Base-by-base conservation (phyloP, 2,797 vertebrate genomes). In the Sciurus carolinensis region DNA sequence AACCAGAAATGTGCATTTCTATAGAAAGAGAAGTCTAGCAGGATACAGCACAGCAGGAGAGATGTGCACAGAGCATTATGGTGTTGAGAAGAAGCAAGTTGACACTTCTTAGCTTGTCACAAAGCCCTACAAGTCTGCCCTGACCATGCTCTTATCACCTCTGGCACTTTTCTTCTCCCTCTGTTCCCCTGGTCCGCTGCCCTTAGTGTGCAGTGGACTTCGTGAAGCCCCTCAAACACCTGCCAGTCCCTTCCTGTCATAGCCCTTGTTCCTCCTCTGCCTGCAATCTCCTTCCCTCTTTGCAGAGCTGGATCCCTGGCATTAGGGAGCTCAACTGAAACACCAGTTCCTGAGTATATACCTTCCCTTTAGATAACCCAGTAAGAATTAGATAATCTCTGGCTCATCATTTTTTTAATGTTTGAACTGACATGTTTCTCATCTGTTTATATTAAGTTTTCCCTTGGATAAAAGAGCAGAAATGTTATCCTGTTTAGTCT, bases 361-460 rank as follows among this genome's bases (percentile, higher is more conserved):
- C 26, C 18, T 84, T 86, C 50, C 7, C 24, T 87, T 88, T 59
- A 85, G 18, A 73, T 91, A 28, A 85, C 15, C 47, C 9, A 64
- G 1, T 36, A 22, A n/a, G 36, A 62, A 83, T 30, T 10, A 39
- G 22, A n/a, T 42, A 33, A 42, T 82, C 76, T 82, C 73, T 93
- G 59, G 11, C 12, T 85, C 39, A 36, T 88, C 73, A 22, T 44
- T 79, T 79, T 39, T 84, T 66, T 81, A 72, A 24, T 28, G 84
- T 88, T 73, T 86, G 50, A 24, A 64, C 52, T 9, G 33, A 30
- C n/a, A 11, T 67, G 6, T 50, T n/a, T 59, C 17, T 87, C 42
- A 30, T 79, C 33, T 86, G 8, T 95, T 93, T 57, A 28, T 79
- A 79, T 95, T 52, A 17, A 88, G 4, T 89, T 24, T 90, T 22